Percentiles rank a stretch among this genome's conserved stretches.
Evolutionary conservation across 2,888 invertebrate species (phyloP).

Genomic region (Heliothis peltigera): DNA sequence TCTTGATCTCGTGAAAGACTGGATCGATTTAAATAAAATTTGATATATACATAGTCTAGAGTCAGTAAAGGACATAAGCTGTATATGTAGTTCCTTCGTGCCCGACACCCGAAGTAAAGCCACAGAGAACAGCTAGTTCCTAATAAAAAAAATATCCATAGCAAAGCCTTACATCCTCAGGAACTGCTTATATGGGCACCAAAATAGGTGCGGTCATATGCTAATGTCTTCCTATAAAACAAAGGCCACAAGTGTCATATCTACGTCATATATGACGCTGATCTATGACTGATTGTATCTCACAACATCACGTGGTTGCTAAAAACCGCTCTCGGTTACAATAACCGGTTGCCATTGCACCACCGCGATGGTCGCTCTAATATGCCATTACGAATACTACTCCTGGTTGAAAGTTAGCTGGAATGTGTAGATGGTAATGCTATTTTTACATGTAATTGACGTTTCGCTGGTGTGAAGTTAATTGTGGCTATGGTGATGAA

Average conservation of each 20-base stretch:
- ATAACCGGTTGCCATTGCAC: constrained; percentile 62
- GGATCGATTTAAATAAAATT: too few species aligned
- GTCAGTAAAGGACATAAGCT: too few species aligned
- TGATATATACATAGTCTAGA: too few species aligned
- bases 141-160: too few species aligned
- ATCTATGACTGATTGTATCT: constrained; percentile 25
- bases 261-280: constrained; percentile 26
- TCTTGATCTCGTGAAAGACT: too few species aligned
- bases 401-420: constrained; percentile 10
- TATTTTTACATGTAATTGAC: constrained; percentile 20
- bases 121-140: too few species aligned
- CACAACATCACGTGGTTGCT: constrained; percentile 47
- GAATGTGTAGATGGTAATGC: constrained; percentile 8
- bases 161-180: too few species aligned
- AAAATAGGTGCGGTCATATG: too few species aligned
- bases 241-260: constrained; percentile 10
- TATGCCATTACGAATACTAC: constrained; percentile 35
- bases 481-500: constrained; percentile 16
- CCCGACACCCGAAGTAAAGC: too few species aligned
- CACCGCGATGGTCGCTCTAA: constrained; percentile 33
- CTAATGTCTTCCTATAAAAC: neutral
- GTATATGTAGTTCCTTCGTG: too few species aligned
- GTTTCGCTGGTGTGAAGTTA: neutral
- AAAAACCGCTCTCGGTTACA: constrained; percentile 57
- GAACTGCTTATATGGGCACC: too few species aligned